Evolutionary conservation across 2,113 vertebrate species (phyloP).

Genomic region (Phrynocephalus versicolor): DNA sequence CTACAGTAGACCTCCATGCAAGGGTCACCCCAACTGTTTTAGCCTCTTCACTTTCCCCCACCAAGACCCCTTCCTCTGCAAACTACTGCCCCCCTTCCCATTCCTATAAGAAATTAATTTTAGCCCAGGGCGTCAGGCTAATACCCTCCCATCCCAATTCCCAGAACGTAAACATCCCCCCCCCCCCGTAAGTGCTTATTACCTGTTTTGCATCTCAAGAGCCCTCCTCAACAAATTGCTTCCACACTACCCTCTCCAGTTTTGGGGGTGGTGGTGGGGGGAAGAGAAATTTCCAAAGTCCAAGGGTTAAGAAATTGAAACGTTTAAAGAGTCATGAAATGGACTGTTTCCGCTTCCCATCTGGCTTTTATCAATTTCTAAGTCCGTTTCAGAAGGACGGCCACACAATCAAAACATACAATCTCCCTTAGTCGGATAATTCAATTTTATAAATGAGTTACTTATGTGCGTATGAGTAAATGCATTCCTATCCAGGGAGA

Average conservation of each 20-base stretch:
- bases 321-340: conserved; percentile 79
- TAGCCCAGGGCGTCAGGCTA: conserved; percentile 1
- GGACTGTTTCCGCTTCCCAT: conserved; percentile 78
- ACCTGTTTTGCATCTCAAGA: conserved; percentile 58
- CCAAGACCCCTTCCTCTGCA: background rate
- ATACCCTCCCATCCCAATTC: conserved; percentile 11
- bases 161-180: conserved; percentile 10
- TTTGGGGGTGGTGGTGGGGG: background rate
- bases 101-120: background rate
- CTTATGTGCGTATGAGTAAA: conserved; percentile 78
- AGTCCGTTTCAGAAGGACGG: conserved; percentile 73
- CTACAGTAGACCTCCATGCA: background rate
- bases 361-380: conserved; percentile 77
- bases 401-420: conserved; percentile 78
- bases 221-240: conserved; percentile 72
- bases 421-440: conserved; percentile 78
- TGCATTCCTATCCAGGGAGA: conserved; percentile 71
- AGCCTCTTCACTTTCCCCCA: accelerated
- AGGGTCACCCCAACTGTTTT: background rate
- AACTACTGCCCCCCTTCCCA: accelerated
- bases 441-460: conserved; percentile 82
- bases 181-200: conserved; percentile 20
- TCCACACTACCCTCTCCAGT: conserved; percentile 60
- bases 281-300: conserved; percentile 48
- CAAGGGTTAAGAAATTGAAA: conserved; percentile 80